phyloP scores from a whole-genome alignment of 2,797 vertebrate genomes.

The Scarus forsteni region DNA sequence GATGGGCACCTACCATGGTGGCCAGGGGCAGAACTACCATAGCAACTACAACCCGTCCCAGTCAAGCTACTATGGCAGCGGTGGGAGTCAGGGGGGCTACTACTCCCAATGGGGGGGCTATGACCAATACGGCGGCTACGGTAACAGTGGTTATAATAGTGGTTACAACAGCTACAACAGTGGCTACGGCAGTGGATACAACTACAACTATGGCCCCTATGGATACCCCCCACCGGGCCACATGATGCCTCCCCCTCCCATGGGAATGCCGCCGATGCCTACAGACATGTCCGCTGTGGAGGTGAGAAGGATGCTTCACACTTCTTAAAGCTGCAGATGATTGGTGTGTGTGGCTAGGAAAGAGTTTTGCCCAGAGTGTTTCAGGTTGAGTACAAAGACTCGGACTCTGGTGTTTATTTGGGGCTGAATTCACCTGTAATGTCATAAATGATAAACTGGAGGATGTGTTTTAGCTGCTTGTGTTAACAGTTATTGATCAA shows the following conservation, averaged over 20 bases:
- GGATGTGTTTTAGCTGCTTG: not conserved
- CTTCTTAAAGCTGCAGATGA: not conserved
- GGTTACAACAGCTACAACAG: constrained; percentile 59
- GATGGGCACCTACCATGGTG: constrained; percentile 83
- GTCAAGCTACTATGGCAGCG: constrained; percentile 75
- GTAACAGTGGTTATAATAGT: constrained; percentile 72
- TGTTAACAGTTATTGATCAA: not conserved
- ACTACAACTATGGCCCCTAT: constrained; percentile 85
- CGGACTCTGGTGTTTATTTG: too few relatives aligned
- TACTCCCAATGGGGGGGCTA: constrained; percentile 90
- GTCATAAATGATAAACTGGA: not conserved
- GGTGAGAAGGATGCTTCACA: constrained; percentile 68
- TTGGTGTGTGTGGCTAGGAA: not conserved
- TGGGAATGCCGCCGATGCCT: constrained; percentile 81
- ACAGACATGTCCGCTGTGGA: constrained; percentile 83
- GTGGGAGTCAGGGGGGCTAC: constrained; percentile 70
- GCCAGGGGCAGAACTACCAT: constrained; percentile 83
- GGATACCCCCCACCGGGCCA: constrained; percentile 86
- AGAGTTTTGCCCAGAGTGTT: not conserved
- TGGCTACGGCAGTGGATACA: constrained; percentile 79
- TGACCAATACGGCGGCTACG: constrained; percentile 87
- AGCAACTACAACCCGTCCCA: constrained; percentile 83
- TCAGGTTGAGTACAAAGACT: too few relatives aligned
- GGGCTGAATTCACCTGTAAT: too few relatives aligned
- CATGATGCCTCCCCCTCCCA: constrained; percentile 85